Percentiles rank a stretch among this genome's conserved stretches.
phyloP scores from a whole-genome alignment of 2,797 vertebrate genomes.

The Pseudomugil tenellus region DNA sequence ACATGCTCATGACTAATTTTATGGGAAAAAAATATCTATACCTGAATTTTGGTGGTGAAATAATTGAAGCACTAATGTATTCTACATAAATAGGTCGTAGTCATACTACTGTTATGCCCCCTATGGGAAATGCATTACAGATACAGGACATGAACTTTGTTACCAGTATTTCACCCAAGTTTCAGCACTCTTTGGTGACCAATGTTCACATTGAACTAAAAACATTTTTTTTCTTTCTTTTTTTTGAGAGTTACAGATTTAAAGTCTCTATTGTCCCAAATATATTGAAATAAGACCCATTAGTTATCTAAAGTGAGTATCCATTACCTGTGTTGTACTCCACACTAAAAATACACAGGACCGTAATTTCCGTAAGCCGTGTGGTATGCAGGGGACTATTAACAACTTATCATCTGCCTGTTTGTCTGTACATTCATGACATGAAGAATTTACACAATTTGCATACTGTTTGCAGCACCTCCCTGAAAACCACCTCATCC shows the following conservation, averaged over 20 bases:
- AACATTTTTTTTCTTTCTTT: not conserved
- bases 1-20: not conserved
- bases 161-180: not conserved
- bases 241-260: not conserved
- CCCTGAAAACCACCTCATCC: too few species aligned
- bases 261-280: not conserved
- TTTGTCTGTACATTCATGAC: too few species aligned
- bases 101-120: constrained; percentile 18
- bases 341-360: too few species aligned
- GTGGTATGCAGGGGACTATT: too few species aligned
- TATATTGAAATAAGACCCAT: not conserved
- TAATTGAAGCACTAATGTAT: constrained; percentile 4
- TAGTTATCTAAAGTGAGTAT: not conserved
- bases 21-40: too few species aligned
- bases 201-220: not conserved
- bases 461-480: too few species aligned
- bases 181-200: not conserved
- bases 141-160: constrained; percentile 13
- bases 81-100: not conserved
- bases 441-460: too few species aligned
- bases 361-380: too few species aligned
- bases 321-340: not conserved
- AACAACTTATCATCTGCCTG: too few species aligned
- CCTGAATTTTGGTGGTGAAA: not conserved
- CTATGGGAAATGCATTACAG: constrained; percentile 14